Conservation (phyloP, 2,113 vertebrate genomes). For the Callocephalon fimbriatum region DNA sequence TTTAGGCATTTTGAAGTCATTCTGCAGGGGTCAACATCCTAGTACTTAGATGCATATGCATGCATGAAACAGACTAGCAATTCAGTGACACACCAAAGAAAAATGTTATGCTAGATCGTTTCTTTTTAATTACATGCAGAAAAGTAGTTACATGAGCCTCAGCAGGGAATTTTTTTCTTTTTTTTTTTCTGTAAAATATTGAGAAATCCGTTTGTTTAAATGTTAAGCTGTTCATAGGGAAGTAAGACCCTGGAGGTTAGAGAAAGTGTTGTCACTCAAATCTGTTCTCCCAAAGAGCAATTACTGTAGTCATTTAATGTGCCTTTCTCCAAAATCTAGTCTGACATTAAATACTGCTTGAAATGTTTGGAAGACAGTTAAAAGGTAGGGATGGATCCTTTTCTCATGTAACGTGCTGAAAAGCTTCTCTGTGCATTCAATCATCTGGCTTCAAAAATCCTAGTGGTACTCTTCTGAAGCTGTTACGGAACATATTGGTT, state of each 20-base stretch:
- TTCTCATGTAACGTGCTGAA: slow-evolving; percentile 42
- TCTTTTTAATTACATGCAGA: slow-evolving; percentile 13
- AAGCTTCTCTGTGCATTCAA: slow-evolving; percentile 35
- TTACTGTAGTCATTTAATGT: slow-evolving; percentile 66
- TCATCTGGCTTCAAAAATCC: slow-evolving; percentile 64
- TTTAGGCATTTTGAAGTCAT: slow-evolving; percentile 12
- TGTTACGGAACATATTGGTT: slow-evolving; percentile 69
- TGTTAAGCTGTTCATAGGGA: slow-evolving; percentile 51
- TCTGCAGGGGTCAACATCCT: slow-evolving; percentile 1
- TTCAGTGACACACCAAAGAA: not conserved
- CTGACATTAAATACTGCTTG: slow-evolving; percentile 66
- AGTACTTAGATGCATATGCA: not conserved
- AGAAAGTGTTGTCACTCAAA: slow-evolving; percentile 70
- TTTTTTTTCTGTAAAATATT: not conserved
- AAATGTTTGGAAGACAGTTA: slow-evolving; percentile 59
- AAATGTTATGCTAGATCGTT: not conserved
- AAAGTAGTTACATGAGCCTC: not conserved
- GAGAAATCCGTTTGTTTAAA: slow-evolving; percentile 66
- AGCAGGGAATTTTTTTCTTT: not conserved
- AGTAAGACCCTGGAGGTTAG: slow-evolving; percentile 63
- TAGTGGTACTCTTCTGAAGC: slow-evolving; percentile 50
- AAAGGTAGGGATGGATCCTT: slow-evolving; percentile 62
- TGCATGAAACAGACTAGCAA: not conserved
- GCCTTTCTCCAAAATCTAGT: slow-evolving; percentile 52
- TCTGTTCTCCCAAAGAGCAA: slow-evolving; percentile 70